These are phyloP conservation scores for Amblyteles armatorius DNA, from an alignment of 2,888 invertebrate species.

Conservation along the genomic window DNA sequence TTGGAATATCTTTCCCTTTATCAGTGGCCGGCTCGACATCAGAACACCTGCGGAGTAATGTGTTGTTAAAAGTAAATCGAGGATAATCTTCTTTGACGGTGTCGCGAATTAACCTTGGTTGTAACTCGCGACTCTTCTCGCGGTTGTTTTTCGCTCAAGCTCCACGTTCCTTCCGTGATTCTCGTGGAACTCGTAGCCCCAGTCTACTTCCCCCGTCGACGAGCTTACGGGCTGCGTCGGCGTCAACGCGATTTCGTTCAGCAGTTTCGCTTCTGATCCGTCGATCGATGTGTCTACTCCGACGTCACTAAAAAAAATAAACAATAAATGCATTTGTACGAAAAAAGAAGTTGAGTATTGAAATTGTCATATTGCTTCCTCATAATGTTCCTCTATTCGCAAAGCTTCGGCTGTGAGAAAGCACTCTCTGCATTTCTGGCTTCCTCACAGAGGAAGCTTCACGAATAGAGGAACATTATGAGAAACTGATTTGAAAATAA, in stretches of 20 bases:
- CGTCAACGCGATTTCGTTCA: slow-evolving; percentile 79
- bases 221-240: slow-evolving; percentile 79
- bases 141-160: slow-evolving; percentile 88
- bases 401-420: no score
- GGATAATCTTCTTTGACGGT: background rate
- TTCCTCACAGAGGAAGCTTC: background rate
- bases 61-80: background rate
- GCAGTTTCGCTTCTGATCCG: slow-evolving; percentile 80
- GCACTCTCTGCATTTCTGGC: no score
- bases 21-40: slow-evolving; percentile 82
- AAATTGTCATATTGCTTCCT: no score
- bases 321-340: background rate
- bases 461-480: no score
- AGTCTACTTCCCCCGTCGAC: slow-evolving; percentile 78
- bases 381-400: no score
- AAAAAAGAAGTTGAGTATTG: background rate
- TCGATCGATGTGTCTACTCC: slow-evolving; percentile 83
- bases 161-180: slow-evolving; percentile 94
- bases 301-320: slow-evolving; percentile 78
- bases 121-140: slow-evolving; percentile 92
- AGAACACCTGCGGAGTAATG: slow-evolving; percentile 85
- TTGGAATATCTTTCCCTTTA: slow-evolving; percentile 82
- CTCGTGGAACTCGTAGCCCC: slow-evolving; percentile 90
- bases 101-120: slow-evolving; percentile 90
- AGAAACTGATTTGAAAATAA: no score